Evolutionary conservation across 2,888 invertebrate genomes (phyloP), one percentile per base, ranked within the genome.

Genomic region (Oscheius sp.): DNA sequence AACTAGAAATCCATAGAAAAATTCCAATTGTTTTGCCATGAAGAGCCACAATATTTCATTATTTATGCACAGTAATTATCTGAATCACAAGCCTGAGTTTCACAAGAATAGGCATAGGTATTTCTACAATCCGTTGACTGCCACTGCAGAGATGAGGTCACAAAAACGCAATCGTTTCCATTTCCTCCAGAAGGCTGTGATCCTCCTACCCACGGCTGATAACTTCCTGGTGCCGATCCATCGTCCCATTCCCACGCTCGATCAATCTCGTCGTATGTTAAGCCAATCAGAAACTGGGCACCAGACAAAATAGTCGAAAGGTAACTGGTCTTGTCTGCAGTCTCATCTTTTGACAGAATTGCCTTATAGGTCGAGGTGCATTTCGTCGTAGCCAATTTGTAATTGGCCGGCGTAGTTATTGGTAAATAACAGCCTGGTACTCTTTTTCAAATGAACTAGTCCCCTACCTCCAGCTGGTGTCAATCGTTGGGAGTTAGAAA

Each of bases 281-380:
- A 34, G 23, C 65, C 65, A 15, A 65, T 65, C 25, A 10, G 53
- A 27, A 65, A 65, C 23, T 15, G 37, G 39, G 27, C 29, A 12
- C 29, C 20, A 39, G 39, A 53, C 23, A 15, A 25, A 34, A 17
- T 6, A 15, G 25, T 0, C n/a, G 5, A 46, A 23, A 64, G 33
- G 42, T 33, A 33, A 5, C 10, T 31, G 29, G 12, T 64, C 42
- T 34, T 46, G 27, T 29, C 34, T 4, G 33, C 45, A 39, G 33
- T 27, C 39, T 65, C 27, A 33, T 37, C 65, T 3, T 46, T 23
- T 10, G 65, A n/a, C 2, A 65, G 23, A 45, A 29, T 52, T 15
- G 39, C 65, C 39, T 65, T 65, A 42, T 65, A 29, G 42, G 15
- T 20, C 17, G n/a, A 8, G 17, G 52, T 53, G 53, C 65, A 65